These are phyloP conservation scores for Gallinago nigripennis DNA, from an alignment of 2,797 vertebrate species.

Conservation along the genomic window DNA sequence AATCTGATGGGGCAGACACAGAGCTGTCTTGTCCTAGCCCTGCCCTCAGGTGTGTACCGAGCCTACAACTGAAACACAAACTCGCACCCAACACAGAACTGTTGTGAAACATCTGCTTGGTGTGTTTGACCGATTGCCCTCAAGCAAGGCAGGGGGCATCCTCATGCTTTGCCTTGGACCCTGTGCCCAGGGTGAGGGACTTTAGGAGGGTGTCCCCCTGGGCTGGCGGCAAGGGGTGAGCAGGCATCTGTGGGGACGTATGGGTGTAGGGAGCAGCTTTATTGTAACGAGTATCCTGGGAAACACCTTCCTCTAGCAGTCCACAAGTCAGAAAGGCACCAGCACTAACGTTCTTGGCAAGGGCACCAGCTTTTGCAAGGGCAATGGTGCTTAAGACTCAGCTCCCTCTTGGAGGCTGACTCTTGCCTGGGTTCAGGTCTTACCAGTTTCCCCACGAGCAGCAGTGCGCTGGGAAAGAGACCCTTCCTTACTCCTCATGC, in stretches of 20 bases:
- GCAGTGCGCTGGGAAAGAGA: neutral
- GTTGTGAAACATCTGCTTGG: neutral
- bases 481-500: neutral
- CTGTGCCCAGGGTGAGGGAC: neutral
- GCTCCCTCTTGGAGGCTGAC: neutral
- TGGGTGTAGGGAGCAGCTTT: neutral
- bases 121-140: neutral
- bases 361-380: neutral
- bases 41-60: neutral
- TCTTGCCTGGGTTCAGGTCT: neutral
- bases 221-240: neutral
- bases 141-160: neutral
- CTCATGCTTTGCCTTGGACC: accelerated
- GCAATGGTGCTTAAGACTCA: neutral
- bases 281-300: neutral
- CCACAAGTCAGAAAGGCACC: neutral
- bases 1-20: neutral
- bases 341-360: neutral
- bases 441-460: neutral
- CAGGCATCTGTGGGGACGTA: neutral
- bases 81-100: accelerated
- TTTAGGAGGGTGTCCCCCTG: neutral
- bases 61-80: neutral
- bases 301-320: neutral
- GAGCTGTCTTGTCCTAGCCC: neutral